phyloP scores from a whole-genome alignment of 2,797 vertebrate species.

The Arrhamphus sclerolepis region DNA sequence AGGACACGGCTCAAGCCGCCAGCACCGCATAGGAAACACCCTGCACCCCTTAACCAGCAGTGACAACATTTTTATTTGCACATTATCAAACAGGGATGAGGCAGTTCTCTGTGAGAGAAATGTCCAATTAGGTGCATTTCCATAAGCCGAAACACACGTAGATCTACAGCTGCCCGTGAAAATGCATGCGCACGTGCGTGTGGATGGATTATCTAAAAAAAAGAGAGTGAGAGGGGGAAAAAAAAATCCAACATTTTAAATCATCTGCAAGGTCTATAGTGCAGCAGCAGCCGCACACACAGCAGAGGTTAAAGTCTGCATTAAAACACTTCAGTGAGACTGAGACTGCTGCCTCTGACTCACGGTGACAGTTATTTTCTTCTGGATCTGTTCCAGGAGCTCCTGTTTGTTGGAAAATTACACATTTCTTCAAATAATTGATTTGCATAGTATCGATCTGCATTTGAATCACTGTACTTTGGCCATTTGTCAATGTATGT shows the following conservation, averaged over 20 bases:
- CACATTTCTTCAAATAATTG: no score
- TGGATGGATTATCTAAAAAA: neutral
- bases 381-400: no score
- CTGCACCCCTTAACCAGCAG: conserved; percentile 28
- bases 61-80: neutral
- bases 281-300: neutral
- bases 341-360: neutral
- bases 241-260: neutral
- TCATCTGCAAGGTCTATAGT: neutral
- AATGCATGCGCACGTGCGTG: neutral
- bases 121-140: neutral
- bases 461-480: no score
- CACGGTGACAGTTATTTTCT: no score
- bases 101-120: conserved; percentile 9
- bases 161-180: neutral
- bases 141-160: neutral
- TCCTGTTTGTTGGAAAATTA: no score
- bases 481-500: no score
- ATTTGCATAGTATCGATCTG: no score
- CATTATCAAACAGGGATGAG: neutral
- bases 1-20: conserved; percentile 8
- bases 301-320: conserved; percentile 30
- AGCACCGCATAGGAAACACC: conserved; percentile 24
- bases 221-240: neutral
- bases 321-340: conserved; percentile 46